A percentile compares a stretch with the other conserved stretches of the same genome.
Evolutionary conservation across 2,113 vertebrate species (phyloP).

Genomic region (Piprites chloris): DNA sequence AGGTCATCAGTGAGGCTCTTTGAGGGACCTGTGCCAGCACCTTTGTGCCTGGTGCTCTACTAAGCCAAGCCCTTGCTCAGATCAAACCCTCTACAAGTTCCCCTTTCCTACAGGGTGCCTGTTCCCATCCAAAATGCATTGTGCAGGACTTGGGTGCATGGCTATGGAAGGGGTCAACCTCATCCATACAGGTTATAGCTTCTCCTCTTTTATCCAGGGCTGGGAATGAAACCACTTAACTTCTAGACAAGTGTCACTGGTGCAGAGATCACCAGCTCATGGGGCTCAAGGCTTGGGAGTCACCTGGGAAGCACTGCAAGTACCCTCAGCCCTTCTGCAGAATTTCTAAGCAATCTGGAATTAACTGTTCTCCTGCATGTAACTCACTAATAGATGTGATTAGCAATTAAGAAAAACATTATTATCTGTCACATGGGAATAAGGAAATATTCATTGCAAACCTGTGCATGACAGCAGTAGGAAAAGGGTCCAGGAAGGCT

Average conservation of each 20-base stretch:
- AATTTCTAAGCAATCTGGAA: not conserved
- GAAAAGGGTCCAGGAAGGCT: not conserved
- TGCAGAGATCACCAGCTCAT: not conserved
- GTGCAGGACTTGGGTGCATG: not conserved
- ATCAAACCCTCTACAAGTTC: not conserved
- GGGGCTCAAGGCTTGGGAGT: rapidly evolving
- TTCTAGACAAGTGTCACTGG: not conserved
- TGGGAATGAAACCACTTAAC: not conserved
- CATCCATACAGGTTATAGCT: not conserved
- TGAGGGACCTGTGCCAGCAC: not conserved
- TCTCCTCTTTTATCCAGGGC: not conserved
- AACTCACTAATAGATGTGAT: slow-evolving; percentile 48
- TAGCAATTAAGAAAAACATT: slow-evolving; percentile 66
- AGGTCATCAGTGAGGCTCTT: not conserved
- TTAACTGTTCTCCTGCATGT: slow-evolving; percentile 47
- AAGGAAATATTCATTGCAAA: slow-evolving; percentile 29
- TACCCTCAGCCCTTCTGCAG: not conserved
- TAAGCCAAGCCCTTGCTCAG: not conserved
- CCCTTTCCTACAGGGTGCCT: not conserved
- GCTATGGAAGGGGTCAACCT: not conserved
- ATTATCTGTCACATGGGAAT: slow-evolving; percentile 37
- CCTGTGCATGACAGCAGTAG: not conserved
- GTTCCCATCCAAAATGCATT: not conserved
- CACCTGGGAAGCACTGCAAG: not conserved
- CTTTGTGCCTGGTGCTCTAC: not conserved